Base-by-base conservation (phyloP, 2,797 vertebrate genomes). In the Mormyrus hasselquistii region DNA sequence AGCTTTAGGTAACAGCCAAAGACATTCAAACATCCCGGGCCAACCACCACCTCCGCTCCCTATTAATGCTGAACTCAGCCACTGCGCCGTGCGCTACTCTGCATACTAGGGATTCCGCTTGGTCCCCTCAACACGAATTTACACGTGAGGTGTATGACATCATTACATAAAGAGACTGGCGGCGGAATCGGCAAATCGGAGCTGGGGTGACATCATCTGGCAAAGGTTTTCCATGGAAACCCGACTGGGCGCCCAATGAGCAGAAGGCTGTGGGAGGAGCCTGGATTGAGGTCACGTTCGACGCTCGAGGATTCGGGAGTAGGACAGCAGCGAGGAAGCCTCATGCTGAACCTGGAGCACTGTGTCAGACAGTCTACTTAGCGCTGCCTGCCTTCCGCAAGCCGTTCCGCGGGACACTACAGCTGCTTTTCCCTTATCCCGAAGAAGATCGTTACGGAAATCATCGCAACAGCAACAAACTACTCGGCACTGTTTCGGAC, bases 91-190 rank as follows among this genome's bases (percentile, higher is more conserved):
- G 69, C 41, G 22, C 34, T 53, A 41, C 73, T 85, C 25, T 41
- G 10, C 76, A 82, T 47, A 76, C 87, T 47, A 55, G 4, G 44
- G 1, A 69, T 86, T 87, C 82, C n/a, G 29, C 22, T 2, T 65
- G n/a, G 9, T 83, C 29, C 57, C 65, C 6, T 14, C 94, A 94
- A 94, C 95, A 94, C 95, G 94, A 93, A 79, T 90, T 90, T 95
- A 94, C 95, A 96, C 95, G 95, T 96, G 96, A 93, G 14, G 90
- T 0, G 87, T 88, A 19, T 14, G 55, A 22, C 90, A 90, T 90
- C 92, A 95, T 96, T 95, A 95, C 94, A 90, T 95, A 96, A 96
- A 96, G 87, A 92, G 92, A 95, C 49, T 59, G 94, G 93, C 94
- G 92, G 94, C 53, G 5, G 9, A 34, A 4, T 69, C 0, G 44